A percentile compares a stretch with the other conserved stretches of the same genome.
These are phyloP conservation scores for Dolichallabes microphthalmus DNA, from an alignment of 2,113 vertebrate genomes.

Conservation along the genomic window DNA sequence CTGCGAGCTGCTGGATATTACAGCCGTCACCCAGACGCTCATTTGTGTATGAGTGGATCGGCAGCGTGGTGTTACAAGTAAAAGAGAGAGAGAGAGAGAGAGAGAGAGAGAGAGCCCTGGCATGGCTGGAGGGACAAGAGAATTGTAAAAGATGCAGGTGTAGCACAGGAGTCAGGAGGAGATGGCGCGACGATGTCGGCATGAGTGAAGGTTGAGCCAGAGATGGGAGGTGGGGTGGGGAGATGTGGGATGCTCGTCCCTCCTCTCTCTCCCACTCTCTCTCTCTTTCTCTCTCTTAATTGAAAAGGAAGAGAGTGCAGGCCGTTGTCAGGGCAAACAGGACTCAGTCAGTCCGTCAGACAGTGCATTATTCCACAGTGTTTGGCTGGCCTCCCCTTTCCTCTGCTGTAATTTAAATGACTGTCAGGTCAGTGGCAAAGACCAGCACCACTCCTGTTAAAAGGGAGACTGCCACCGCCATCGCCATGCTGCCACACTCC, in stretches of 20 bases:
- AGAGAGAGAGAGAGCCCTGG: constrained; percentile 27
- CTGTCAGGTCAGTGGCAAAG: constrained; percentile 80
- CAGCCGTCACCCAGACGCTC: constrained; percentile 46
- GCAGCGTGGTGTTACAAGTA: constrained; percentile 43
- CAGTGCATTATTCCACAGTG: constrained; percentile 79
- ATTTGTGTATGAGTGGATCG: constrained; percentile 54
- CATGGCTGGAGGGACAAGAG: constrained; percentile 20
- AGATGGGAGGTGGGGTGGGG: constrained; percentile 35
- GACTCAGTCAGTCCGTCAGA: constrained; percentile 71
- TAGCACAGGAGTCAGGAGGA: constrained; percentile 46
- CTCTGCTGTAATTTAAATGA: constrained; percentile 79
- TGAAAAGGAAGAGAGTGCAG: constrained; percentile 61
- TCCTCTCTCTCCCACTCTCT: constrained; percentile 31
- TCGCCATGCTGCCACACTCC: constrained; percentile 91
- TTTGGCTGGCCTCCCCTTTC: constrained; percentile 74
- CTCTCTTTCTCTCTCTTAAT: constrained; percentile 55
- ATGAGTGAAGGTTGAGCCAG: constrained; percentile 54
- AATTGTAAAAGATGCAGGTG: constrained; percentile 37
- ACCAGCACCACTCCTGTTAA: constrained; percentile 87
- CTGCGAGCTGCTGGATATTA: constrained; percentile 41
- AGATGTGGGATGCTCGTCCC: constrained; percentile 40
- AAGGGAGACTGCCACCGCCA: constrained; percentile 92
- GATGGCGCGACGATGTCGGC: constrained; percentile 37
- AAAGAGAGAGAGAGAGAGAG: constrained; percentile 22
- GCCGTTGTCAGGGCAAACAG: constrained; percentile 64